Base-by-base conservation (phyloP, 2,888 invertebrate genomes). In the Euproctis similis region DNA sequence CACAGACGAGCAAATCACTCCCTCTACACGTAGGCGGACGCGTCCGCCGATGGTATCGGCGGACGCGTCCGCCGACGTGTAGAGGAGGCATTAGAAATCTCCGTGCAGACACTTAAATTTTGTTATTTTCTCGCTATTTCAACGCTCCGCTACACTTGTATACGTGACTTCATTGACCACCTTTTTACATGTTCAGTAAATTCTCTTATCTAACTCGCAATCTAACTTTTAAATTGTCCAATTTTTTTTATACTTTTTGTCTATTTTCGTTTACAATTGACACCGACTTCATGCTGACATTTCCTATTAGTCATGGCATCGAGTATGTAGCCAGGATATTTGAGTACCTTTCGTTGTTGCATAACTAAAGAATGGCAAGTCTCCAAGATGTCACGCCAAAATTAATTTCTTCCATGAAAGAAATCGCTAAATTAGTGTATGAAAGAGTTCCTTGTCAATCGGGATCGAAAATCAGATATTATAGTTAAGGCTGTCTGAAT, bases 101-200 rank as follows among this genome's bases (percentile, higher is more conserved):
- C n/a, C n/a, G n/a, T n/a, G 42, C 36, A 34, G 42, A 48, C 52
- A 31, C 38, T 42, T 39, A 42, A 43, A 42, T 51, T 57, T 57
- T 48, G 44, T 52, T 46, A 53, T 65, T 68, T 67, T 67, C 62
- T 67, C 60, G 58, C 59, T 59, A 71, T 66, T 74, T 76, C 66
- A 68, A 73, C 69, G 78, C 68, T 74, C 63, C 59, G 59, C 59
- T 73, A 60, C 60, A 48, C 58, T 56, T 58, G 52, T 50, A 60
- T 63, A 73, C 76, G 74, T 80, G 80, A 78, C 65, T 76, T 60
- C 64, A 69, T 70, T 59, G 64, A 58, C 49, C 42, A 59, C 51
- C 71, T 72, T 74, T 76, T 60, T 72, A 37, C 36, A 23, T 44
- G 52, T 49, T 50, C 46, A 45, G 51, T 50, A 40, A 65, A 61